phyloP scores from a whole-genome alignment of 2,797 vertebrate genomes.

The Graptemys geographica region DNA sequence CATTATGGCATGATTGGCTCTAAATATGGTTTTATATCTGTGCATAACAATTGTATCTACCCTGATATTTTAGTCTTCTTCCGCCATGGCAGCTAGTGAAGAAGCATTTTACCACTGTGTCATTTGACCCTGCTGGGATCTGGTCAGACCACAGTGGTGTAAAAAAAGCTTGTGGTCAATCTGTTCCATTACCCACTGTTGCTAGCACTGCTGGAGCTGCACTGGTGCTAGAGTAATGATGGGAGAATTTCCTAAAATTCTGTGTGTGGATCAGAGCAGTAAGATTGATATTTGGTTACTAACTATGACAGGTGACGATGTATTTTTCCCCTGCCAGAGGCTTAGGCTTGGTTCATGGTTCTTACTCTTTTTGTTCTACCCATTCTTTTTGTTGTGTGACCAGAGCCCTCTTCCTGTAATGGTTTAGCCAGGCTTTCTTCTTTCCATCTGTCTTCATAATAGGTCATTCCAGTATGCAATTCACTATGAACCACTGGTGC shows the following conservation, averaged over 20 bases:
- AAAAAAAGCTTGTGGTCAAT: neutral
- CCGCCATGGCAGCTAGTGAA: neutral
- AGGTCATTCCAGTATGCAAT: neutral
- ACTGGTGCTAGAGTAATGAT: neutral
- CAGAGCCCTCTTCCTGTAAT: accelerated
- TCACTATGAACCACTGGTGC: neutral
- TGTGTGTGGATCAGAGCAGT: neutral
- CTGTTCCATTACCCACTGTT: neutral
- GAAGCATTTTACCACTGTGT: neutral
- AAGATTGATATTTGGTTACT: neutral
- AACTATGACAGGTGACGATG: neutral
- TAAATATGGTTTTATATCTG: neutral
- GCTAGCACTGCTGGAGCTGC: neutral
- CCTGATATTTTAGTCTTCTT: neutral
- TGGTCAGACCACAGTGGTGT: accelerated
- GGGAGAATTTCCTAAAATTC: neutral
- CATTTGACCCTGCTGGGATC: neutral
- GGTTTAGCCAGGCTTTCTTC: neutral
- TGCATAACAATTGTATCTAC: neutral
- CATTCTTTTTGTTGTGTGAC: accelerated
- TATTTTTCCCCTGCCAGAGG: neutral
- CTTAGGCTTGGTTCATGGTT: neutral
- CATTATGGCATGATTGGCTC: neutral
- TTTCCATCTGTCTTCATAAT: neutral
- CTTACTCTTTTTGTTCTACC: neutral